Percentiles rank a stretch among this genome's conserved stretches.
Evolutionary conservation across 1,140 invertebrate species (phyloP).

Genomic region (Zaprionus africanus): DNA sequence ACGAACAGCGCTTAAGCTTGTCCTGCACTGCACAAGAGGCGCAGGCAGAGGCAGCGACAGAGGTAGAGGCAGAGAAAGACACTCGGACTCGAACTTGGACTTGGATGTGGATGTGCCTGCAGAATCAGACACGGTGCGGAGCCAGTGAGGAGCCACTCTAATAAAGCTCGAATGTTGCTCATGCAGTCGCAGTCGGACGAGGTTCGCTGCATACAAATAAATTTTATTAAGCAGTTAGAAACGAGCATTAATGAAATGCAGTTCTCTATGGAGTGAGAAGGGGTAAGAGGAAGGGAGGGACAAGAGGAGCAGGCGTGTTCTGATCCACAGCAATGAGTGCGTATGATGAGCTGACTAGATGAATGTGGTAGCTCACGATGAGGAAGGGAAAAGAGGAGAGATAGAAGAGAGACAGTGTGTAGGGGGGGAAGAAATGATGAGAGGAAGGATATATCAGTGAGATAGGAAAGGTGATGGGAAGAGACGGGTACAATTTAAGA

Average conservation of each 20-base stretch:
- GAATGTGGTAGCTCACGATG: not conserved
- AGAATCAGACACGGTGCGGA: constrained; percentile 27
- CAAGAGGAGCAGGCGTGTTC: constrained; percentile 11
- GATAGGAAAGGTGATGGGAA: not conserved
- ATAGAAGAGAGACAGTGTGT: not conserved
- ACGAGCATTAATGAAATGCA: constrained; percentile 74
- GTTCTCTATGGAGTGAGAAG: not conserved
- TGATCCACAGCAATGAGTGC: constrained; percentile 17
- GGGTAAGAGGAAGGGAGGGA: not conserved
- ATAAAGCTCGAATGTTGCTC: constrained; percentile 43
- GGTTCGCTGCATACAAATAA: constrained; percentile 66
- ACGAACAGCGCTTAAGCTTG: constrained; percentile 83
- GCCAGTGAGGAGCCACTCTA: constrained; percentile 47
- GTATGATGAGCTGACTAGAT: constrained; percentile 41
- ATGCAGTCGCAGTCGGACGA: constrained; percentile 15
- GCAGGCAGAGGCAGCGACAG: not conserved
- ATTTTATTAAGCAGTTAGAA: constrained; percentile 80
- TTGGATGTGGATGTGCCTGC: not conserved
- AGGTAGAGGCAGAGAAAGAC: not conserved
- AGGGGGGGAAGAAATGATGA: not conserved
- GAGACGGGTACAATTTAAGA: not conserved
- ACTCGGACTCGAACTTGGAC: not conserved
- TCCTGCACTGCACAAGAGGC: constrained; percentile 45
- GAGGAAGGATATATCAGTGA: not conserved
- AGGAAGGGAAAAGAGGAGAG: not conserved